Evolutionary conservation across 2,888 invertebrate genomes (phyloP), one percentile per base, ranked within the genome.

Genomic region (Cheilosia impressa): DNA sequence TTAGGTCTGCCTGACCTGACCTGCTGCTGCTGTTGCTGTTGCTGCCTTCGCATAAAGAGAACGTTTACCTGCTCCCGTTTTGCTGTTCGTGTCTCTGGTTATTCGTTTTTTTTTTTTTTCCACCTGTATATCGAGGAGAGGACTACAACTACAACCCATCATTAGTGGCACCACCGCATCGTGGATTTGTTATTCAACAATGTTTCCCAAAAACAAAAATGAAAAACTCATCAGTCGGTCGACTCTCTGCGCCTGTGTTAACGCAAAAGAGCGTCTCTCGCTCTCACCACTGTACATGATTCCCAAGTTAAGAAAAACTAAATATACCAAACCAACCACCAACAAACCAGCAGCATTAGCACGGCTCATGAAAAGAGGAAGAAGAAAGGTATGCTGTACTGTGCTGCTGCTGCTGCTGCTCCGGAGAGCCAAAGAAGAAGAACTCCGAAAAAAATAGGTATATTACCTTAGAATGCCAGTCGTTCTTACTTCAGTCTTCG

Each of bases 401-500:
- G 82, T 73, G 82, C 69, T 66, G 43, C 68, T 76, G 27, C 27
- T 6, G 82, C 47, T 50, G 55, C 69, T 66, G 34, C 68, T 76
- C 58, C 83, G 50, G 73, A 85, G 81, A 85, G 81, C 68, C 81
- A 68, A 80, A 75, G 84, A 79, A 83, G 85, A 77, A 88, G 88
- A 89, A 92, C 91, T 91, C 91, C 91, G 90, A 92, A 91, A 89
- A 41, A 91, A 90, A 91, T 91, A 91, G 91, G 92, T 92, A 92
- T 92, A 92, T 92, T 92, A 92, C 92, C 92, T 92, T 91, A 90
- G 92, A 91, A 92, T 92, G 89, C 89, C 91, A 91, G 90, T 90
- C 90, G 91, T 92, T 92, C 92, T 92, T 92, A 92, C 91, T 92
- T 92, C 92, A 92, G 92, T 92, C 92, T 92, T 92, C 92, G 92